Conservation (phyloP, 1,140 invertebrate genomes). For the Panulirus ornatus region DNA sequence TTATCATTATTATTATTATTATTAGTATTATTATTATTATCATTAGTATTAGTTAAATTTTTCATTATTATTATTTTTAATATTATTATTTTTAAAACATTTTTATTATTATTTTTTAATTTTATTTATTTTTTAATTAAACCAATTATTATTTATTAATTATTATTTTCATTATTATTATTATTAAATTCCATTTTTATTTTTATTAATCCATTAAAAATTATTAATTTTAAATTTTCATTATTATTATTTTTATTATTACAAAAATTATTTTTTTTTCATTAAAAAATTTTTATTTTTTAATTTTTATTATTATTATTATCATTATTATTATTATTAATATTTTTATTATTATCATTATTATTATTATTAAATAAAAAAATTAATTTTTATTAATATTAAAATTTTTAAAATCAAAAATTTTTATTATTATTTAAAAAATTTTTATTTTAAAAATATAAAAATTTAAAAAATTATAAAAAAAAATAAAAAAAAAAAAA, state of each 20-base stretch:
- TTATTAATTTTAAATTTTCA: too few species aligned
- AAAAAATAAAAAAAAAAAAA: conserved; percentile 7
- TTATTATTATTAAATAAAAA: not conserved
- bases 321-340: not conserved
- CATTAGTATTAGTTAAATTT: not conserved
- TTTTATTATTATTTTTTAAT: not conserved
- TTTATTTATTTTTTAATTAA: not conserved
- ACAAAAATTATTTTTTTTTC: not conserved
- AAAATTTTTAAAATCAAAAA: not conserved
- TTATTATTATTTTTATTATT: conserved; percentile 2
- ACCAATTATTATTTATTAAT: not conserved
- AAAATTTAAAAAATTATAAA: not conserved
- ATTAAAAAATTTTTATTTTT: not conserved
- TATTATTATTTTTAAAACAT: not conserved
- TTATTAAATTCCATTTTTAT: not conserved
- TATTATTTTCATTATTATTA: too few species aligned
- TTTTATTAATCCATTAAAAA: too few species aligned
- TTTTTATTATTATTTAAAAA: not conserved
- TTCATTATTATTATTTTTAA: conserved; percentile 1
- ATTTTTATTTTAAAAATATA: too few species aligned
- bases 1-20: not conserved
- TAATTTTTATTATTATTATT: not conserved
- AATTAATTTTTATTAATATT: not conserved
- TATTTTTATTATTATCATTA: not conserved
- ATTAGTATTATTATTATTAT: not conserved